These are phyloP conservation scores for Branchipolynoe longqiensis DNA, from an alignment of 2,888 invertebrate species.

Conservation along the genomic window DNA sequence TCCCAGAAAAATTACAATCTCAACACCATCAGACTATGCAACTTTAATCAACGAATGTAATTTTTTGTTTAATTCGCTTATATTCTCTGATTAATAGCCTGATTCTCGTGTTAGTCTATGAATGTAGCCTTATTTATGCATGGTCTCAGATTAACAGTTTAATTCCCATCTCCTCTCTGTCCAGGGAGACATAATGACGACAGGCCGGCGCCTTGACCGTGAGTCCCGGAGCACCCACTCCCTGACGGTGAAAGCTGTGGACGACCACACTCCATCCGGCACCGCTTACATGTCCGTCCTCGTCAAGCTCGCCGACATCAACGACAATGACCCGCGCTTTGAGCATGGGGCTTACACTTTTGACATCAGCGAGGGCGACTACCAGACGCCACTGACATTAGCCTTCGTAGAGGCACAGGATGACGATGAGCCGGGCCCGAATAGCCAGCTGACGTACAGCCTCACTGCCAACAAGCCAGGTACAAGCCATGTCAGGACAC, in stretches of 20 bases:
- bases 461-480: not conserved
- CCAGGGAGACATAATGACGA: conserved; percentile 77
- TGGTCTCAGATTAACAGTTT: too few species aligned
- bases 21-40: too few species aligned
- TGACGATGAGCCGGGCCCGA: conserved; percentile 10
- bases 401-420: conserved; percentile 14
- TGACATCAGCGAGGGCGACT: conserved; percentile 48
- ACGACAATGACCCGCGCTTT: conserved; percentile 58
- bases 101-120: too few species aligned
- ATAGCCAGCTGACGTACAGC: conserved; percentile 8
- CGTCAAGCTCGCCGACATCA: conserved; percentile 48
- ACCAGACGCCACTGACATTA: not conserved
- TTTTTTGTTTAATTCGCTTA: too few species aligned
- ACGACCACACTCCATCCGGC: conserved; percentile 69
- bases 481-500: too few species aligned
- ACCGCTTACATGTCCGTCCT: conserved; percentile 73
- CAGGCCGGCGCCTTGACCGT: conserved; percentile 73
- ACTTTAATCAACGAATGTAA: too few species aligned
- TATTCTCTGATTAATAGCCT: too few species aligned
- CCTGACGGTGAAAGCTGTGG: conserved; percentile 71
- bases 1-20: too few species aligned
- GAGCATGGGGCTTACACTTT: conserved; percentile 28
- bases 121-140: too few species aligned
- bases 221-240: conserved; percentile 69
- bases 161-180: too few species aligned